Evolutionary conservation across 2,888 invertebrate species (phyloP).

Genomic region (Meganola albula): DNA sequence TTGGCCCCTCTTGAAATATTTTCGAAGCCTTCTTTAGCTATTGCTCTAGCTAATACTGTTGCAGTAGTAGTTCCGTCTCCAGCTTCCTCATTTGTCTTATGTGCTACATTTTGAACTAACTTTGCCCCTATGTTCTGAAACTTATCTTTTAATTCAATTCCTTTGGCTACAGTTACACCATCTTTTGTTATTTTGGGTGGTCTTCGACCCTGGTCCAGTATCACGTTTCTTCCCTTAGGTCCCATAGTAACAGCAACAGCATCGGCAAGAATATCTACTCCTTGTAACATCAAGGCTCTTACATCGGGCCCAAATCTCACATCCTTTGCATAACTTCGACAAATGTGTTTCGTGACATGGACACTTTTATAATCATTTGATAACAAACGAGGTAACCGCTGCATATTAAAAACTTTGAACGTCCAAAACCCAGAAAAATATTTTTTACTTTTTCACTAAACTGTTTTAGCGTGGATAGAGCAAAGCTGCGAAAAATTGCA

Average conservation of each 20-base stretch:
- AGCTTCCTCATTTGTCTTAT: slow-evolving; percentile 99
- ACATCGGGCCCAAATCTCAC: slow-evolving; percentile 98
- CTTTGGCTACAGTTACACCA: slow-evolving; percentile 99
- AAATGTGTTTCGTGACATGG: too few species aligned
- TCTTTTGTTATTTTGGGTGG: slow-evolving; percentile 99
- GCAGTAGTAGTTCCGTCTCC: slow-evolving; percentile 99
- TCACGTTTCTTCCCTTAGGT: slow-evolving; percentile 98
- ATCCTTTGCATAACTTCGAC: slow-evolving; percentile 96
- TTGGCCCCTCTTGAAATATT: slow-evolving; percentile 97
- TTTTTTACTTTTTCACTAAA: too few species aligned
- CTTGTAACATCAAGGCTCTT: slow-evolving; percentile 95
- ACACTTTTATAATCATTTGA: slow-evolving; percentile 19
- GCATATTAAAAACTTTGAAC: too few species aligned
- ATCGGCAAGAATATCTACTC: slow-evolving; percentile 97
- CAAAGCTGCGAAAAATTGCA: too few species aligned
- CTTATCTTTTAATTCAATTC: slow-evolving; percentile 97
- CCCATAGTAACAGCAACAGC: slow-evolving; percentile 99
- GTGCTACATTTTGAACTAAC: slow-evolving; percentile 99
- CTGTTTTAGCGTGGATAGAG: too few species aligned
- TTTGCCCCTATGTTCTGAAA: slow-evolving; percentile 99
- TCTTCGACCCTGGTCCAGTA: slow-evolving; percentile 98
- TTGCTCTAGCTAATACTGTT: slow-evolving; percentile 96
- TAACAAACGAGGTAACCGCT: too few species aligned
- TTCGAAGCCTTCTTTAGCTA: slow-evolving; percentile 99
- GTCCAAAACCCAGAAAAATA: too few species aligned